phyloP scores from a whole-genome alignment of 2,113 vertebrate genomes.

The Casuarius casuarius region DNA sequence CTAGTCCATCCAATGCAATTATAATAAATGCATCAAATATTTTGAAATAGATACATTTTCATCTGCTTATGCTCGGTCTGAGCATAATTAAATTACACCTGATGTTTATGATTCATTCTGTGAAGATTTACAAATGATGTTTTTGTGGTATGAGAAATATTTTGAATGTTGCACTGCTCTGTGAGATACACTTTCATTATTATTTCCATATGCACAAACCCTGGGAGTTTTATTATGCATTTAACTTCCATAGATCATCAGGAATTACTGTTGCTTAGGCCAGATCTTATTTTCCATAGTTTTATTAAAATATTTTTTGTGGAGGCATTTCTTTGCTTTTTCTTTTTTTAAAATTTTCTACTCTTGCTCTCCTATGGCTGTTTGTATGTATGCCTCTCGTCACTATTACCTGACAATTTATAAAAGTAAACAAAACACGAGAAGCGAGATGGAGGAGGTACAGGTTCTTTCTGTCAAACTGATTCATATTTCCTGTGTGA shows the following conservation, averaged over 20 bases:
- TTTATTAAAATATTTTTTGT: constrained; percentile 9
- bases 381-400: neutral
- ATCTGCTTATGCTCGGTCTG: neutral
- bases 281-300: neutral
- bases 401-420: neutral
- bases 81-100: constrained; percentile 17
- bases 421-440: neutral
- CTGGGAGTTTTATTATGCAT: constrained; percentile 21
- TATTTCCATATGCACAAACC: constrained; percentile 38
- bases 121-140: neutral
- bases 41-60: neutral
- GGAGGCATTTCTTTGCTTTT: neutral
- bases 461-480: neutral
- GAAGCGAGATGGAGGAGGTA: neutral
- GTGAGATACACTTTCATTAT: constrained; percentile 6
- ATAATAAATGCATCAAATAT: neutral
- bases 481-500: neutral
- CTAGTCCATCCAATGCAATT: neutral
- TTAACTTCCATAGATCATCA: constrained; percentile 30
- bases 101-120: constrained; percentile 15
- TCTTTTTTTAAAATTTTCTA: neutral
- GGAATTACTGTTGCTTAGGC: neutral
- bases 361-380: neutral
- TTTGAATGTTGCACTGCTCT: neutral
- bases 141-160: constrained; percentile 34